Conservation (phyloP, 2,113 vertebrate species). For the Garra rufa region DNA sequence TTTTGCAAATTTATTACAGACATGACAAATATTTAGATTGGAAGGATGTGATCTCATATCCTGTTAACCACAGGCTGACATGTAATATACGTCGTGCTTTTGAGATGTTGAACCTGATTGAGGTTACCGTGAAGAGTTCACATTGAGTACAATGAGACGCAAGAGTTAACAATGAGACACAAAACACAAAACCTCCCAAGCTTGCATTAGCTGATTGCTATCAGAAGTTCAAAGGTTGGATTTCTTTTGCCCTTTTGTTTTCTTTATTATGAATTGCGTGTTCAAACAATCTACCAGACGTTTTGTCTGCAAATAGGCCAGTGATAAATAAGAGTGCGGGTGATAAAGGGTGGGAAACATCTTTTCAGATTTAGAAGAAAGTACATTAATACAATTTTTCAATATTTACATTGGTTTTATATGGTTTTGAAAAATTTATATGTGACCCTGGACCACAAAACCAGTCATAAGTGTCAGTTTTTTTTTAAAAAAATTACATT, state of each 20-base stretch:
- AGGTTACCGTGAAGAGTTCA: not conserved
- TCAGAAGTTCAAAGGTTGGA: not conserved
- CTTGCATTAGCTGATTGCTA: not conserved
- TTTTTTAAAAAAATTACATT: too few relatives aligned
- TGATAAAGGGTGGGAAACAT: not conserved
- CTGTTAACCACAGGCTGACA: not conserved
- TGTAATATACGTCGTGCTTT: not conserved
- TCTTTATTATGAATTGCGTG: not conserved
- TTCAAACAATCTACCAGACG: not conserved
- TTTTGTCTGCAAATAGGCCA: not conserved
- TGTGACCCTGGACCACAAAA: too few relatives aligned
- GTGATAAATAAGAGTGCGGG: not conserved
- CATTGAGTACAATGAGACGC: too few relatives aligned
- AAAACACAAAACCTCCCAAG: not conserved
- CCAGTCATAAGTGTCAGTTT: too few relatives aligned
- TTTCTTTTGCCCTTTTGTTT: not conserved
- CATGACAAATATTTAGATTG: conserved; percentile 38
- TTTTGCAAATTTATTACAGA: not conserved
- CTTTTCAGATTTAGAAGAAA: not conserved
- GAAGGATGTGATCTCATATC: conserved; percentile 7
- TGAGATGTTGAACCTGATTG: not conserved
- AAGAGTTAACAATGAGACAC: conserved; percentile 4
- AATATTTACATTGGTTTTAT: too few relatives aligned
- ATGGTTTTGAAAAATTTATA: too few relatives aligned
- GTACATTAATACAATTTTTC: too few relatives aligned